A percentile compares a stretch with the other conserved stretches of the same genome.
phyloP scores from a whole-genome alignment of 2,797 vertebrate genomes.

The Chelidonichthys spinosus region DNA sequence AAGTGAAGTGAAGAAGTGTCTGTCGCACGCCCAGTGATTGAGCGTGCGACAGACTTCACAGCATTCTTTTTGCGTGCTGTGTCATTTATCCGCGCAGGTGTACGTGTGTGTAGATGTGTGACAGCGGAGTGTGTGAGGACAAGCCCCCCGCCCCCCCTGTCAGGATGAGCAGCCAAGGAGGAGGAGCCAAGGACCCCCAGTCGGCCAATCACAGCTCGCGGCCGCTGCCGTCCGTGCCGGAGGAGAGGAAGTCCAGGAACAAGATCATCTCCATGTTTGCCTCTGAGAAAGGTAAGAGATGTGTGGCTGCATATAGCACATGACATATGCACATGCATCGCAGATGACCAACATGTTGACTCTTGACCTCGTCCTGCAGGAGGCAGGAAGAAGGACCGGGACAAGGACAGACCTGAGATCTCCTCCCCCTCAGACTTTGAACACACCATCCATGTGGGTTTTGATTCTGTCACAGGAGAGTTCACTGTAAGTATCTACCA shows the following conservation, averaged over 20 bases:
- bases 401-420: constrained; percentile 98
- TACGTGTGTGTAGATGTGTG: constrained; percentile 91
- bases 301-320: too few relatives aligned
- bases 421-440: constrained; percentile 98
- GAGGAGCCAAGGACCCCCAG: constrained; percentile 89
- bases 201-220: constrained; percentile 92
- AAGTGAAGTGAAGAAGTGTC: neutral
- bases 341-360: constrained; percentile 13
- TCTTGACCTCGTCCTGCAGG: constrained; percentile 77
- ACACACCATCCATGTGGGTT: constrained; percentile 98
- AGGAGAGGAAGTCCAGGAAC: constrained; percentile 93
- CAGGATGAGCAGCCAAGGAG: constrained; percentile 96
- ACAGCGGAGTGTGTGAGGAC: constrained; percentile 98
- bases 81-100: constrained; percentile 66
- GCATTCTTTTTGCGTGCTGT: neutral
- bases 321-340: neutral
- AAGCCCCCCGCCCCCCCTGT: constrained; percentile 98
- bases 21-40: neutral
- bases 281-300: constrained; percentile 87
- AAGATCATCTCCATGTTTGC: constrained; percentile 98
- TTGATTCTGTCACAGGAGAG: constrained; percentile 98
- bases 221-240: constrained; percentile 95
- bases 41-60: neutral
- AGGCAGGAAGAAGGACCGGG: constrained; percentile 93
- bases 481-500: constrained; percentile 92